These are phyloP conservation scores for Mimumesa dahlbomi DNA, from an alignment of 2,888 invertebrate genomes.

Conservation along the genomic window DNA sequence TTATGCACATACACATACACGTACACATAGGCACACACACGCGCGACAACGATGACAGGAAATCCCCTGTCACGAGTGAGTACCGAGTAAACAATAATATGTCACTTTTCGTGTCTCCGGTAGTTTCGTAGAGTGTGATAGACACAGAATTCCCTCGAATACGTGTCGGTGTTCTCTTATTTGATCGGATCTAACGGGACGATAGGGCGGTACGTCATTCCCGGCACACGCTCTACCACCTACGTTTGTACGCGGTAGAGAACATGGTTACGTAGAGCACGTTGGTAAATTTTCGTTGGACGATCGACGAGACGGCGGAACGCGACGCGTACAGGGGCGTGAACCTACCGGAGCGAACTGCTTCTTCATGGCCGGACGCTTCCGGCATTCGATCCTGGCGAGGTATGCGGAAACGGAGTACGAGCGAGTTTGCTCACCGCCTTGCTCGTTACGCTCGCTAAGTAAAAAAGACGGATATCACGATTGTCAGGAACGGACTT, in stretches of 20 bases:
- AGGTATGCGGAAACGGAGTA: constrained; percentile 39
- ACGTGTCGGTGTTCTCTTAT: neutral
- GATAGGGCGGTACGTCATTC: neutral
- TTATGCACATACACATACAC: too few relatives aligned
- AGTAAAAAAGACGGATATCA: neutral
- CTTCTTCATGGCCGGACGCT: constrained; percentile 55
- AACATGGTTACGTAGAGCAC: neutral
- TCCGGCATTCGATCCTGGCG: constrained; percentile 53
- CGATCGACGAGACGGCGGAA: constrained; percentile 20
- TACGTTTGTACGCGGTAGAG: constrained; percentile 10
- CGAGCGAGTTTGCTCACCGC: constrained; percentile 10
- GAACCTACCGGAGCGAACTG: constrained; percentile 52
- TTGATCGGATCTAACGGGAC: neutral
- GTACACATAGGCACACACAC: too few relatives aligned
- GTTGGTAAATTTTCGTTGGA: constrained; percentile 19
- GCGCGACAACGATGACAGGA: constrained; percentile 37
- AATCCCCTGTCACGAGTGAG: constrained; percentile 22
- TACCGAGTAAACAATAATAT: constrained; percentile 28
- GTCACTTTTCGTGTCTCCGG: constrained; percentile 27
- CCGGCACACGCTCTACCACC: neutral
- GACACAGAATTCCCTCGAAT: neutral
- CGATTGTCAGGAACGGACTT: constrained; percentile 5
- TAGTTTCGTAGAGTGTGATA: constrained; percentile 13
- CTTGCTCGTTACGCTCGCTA: constrained; percentile 10
- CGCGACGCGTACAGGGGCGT: constrained; percentile 48